Evolutionary conservation across 1,140 invertebrate species (phyloP), one percentile per base, ranked within the genome.

Genomic region (Trinorchestia longiramus): DNA sequence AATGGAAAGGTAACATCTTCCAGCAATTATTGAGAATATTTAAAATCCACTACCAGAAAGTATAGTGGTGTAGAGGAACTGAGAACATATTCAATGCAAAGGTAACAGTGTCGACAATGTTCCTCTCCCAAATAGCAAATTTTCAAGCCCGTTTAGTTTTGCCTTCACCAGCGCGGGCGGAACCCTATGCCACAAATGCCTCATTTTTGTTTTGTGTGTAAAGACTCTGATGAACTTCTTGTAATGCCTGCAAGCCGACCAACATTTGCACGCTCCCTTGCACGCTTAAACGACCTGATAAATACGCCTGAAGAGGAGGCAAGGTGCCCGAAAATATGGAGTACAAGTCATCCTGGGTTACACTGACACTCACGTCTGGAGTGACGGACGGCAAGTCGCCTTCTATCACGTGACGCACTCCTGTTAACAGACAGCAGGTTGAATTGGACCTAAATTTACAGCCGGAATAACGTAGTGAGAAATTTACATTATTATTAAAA

Each of bases 201-300:
- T 95, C 96, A 43, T 96, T 95, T 94, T 43, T 94, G 45, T 95
- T 95, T 90, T 95, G 95, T 11, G 96, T 91, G 87, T 92, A 95
- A 87, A 95, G 96, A 87, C 95, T 95, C 92, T 96, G 96, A 87
- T 96, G 96, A 11, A 94, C 92, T 40, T 94, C 92, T 43, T 94
- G 92, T 43, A 96, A 94, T 28, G 95, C 95, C 92, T 96, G 96
- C 43, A 96, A 95, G 8, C 96, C 96, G 95, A 96, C 96, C 42
- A 96, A 95, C 96, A 96, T 96, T 95, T 96, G 96, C 1, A 96
- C 95, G 47, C 96, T 96, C 40, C 96, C 96, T 77, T 96, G 96
- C 40, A 96, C 96, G 36, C 96, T 96, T 53, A 96, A 95, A 36
- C 96, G 95, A 53, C 96, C 96, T n/a, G 96, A 96, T 40, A 96